Evolutionary conservation across 2,888 invertebrate genomes (phyloP), one percentile per base, ranked within the genome.

Genomic region (Drosophila prolongata): DNA sequence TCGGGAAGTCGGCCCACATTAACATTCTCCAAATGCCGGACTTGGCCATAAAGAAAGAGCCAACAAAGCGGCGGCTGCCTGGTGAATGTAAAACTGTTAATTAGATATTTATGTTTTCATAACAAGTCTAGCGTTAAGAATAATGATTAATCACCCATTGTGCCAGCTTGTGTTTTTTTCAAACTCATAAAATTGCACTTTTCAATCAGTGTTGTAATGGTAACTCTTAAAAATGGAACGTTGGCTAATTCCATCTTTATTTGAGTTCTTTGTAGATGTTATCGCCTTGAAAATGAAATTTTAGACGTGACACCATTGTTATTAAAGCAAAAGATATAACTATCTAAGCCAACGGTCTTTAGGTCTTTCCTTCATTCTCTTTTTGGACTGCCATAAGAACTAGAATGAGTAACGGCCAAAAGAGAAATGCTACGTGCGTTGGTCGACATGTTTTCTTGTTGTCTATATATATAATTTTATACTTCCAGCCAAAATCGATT

Each of bases 351-450:
- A 62, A 42, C 50, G 34, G 67, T 56, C 52, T 78, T 61, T 77
- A 42, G 44, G 24, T n/a, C 40, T 24, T 30, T 57, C 42, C 53
- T 62, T 54, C 57, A 69, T 69, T 27, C n/a, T 44, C 34, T 38
- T 38, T 46, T 38, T 30, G 1, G 10, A 11, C 37, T 56, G 24
- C 16, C 14, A n/a, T 42, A 5, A 24, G 50, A 56, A 34, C 19
- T 40, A 54, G 54, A 76, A 75, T 14, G 44, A 40, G 54, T 61
- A 75, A 49, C 35, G 54, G 46, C 16, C 52, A 52, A 71, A 64
- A 67, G 61, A 54, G 60, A 78, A 77, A 70, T 70, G 79, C 59
- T 78, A 84, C 76, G 79, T 81, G 86, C 82, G 54, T 24, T 19
- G 46, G 6, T 43, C 16, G 34, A 67, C 65, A 40, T 47, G 53